These are phyloP conservation scores for Pollenia amentaria DNA, from an alignment of 2,888 invertebrate genomes.

Conservation along the genomic window DNA sequence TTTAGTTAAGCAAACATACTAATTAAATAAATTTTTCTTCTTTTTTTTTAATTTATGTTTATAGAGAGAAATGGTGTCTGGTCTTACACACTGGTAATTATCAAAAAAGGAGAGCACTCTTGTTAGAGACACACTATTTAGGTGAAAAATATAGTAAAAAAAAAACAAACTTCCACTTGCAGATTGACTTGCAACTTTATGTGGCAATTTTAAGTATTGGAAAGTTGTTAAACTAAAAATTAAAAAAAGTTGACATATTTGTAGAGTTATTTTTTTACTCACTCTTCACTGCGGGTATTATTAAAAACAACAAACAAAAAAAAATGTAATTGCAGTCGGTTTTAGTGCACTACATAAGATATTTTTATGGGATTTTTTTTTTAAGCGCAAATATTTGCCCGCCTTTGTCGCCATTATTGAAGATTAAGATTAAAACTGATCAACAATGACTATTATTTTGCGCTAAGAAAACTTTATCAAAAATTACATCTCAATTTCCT, in stretches of 20 bases:
- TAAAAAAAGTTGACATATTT: slow-evolving; percentile 61
- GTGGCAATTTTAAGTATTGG: slow-evolving; percentile 60
- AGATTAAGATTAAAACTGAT: slow-evolving; percentile 8
- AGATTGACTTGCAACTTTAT: slow-evolving; percentile 52
- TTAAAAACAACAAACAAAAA: slow-evolving; percentile 16
- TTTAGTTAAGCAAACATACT: slow-evolving; percentile 51
- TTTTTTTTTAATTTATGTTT: not conserved
- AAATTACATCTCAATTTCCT: slow-evolving; percentile 12
- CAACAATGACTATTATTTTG: slow-evolving; percentile 15
- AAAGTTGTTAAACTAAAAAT: slow-evolving; percentile 64
- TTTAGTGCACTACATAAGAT: slow-evolving; percentile 8
- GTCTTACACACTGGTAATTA: slow-evolving; percentile 46
- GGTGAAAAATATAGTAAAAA: not conserved
- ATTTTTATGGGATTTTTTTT: slow-evolving; percentile 21
- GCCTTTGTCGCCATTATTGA: slow-evolving; percentile 34
- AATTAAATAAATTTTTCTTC: slow-evolving; percentile 52
- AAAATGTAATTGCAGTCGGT: slow-evolving; percentile 32
- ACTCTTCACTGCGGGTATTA: slow-evolving; percentile 8
- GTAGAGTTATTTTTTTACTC: slow-evolving; percentile 27
- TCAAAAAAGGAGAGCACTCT: slow-evolving; percentile 48
- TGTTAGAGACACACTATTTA: not conserved
- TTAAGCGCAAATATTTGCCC: slow-evolving; percentile 22
- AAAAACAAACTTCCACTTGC: not conserved
- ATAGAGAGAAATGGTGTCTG: slow-evolving; percentile 51
- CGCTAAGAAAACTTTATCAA: not conserved